Conservation (phyloP, 2,888 invertebrate genomes). For the Mythimna pallens region DNA sequence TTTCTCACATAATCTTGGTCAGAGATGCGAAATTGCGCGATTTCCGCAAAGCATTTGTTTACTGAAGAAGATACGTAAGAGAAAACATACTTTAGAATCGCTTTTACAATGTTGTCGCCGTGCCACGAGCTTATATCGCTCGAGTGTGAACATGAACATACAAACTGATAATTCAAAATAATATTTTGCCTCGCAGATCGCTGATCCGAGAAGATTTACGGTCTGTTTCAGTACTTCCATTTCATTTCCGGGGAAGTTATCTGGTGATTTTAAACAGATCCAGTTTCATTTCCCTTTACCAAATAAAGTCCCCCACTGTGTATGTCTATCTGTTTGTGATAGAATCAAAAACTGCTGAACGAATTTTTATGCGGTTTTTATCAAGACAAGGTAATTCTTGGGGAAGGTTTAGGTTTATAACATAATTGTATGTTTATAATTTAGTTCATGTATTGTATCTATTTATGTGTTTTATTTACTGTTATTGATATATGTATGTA, state of each 20-base stretch:
- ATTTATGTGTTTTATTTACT: too few relatives aligned
- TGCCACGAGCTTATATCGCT: neutral
- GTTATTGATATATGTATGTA: too few relatives aligned
- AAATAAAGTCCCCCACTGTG: too few relatives aligned
- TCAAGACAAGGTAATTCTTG: too few relatives aligned
- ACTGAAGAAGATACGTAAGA: neutral
- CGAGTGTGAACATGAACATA: conserved; percentile 6
- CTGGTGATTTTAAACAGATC: neutral
- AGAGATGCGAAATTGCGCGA: neutral
- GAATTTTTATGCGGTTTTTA: too few relatives aligned
- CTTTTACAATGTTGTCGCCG: neutral
- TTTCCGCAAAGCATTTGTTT: conserved; percentile 1
- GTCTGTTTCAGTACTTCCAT: neutral
- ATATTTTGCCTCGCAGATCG: conserved; percentile 24
- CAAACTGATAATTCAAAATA: conserved; percentile 31
- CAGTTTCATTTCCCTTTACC: neutral
- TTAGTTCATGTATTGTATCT: too few relatives aligned
- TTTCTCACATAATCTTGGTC: too few relatives aligned
- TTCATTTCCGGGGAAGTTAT: conserved; percentile 29
- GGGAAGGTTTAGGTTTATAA: too few relatives aligned
- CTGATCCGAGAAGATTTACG: conserved; percentile 17
- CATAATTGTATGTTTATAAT: too few relatives aligned
- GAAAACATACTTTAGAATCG: neutral
- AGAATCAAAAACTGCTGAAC: too few relatives aligned
- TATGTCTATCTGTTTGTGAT: too few relatives aligned